Conservation (phyloP, 2,888 invertebrate genomes). For the Plutella xylostella region DNA sequence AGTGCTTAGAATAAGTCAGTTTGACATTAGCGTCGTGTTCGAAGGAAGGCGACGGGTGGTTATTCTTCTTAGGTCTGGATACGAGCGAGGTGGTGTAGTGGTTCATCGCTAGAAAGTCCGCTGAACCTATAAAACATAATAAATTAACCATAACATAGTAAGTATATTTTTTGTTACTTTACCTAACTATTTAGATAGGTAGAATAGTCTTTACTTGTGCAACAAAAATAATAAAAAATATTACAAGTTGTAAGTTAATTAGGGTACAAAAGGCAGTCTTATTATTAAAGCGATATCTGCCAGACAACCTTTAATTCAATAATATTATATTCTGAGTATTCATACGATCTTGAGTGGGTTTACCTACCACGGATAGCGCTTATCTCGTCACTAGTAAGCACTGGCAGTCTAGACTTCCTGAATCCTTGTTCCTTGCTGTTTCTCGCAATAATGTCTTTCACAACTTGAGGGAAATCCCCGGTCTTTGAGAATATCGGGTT, state of each 20-base stretch:
- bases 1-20: conserved; percentile 28
- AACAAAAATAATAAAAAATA: too few relatives aligned
- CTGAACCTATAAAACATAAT: conserved; percentile 30
- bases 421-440: conserved; percentile 59
- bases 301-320: too few relatives aligned
- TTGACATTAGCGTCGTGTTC: conserved; percentile 31
- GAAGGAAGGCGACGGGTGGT: conserved; percentile 23
- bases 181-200: too few relatives aligned
- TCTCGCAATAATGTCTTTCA: conserved; percentile 43
- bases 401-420: conserved; percentile 50
- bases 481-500: conserved; percentile 33
- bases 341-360: too few relatives aligned
- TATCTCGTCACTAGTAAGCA: conserved; percentile 33
- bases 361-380: neutral
- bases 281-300: too few relatives aligned
- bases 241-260: too few relatives aligned
- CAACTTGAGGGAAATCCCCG: conserved; percentile 24
- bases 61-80: conserved; percentile 14
- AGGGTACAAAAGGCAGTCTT: too few relatives aligned
- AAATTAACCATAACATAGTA: too few relatives aligned
- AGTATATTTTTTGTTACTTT: too few relatives aligned
- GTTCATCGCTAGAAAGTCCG: conserved; percentile 57
- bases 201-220: too few relatives aligned
- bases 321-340: too few relatives aligned
- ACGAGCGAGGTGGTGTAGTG: conserved; percentile 46